phyloP scores from a whole-genome alignment of 2,113 vertebrate species.

The Coturnix japonica region DNA sequence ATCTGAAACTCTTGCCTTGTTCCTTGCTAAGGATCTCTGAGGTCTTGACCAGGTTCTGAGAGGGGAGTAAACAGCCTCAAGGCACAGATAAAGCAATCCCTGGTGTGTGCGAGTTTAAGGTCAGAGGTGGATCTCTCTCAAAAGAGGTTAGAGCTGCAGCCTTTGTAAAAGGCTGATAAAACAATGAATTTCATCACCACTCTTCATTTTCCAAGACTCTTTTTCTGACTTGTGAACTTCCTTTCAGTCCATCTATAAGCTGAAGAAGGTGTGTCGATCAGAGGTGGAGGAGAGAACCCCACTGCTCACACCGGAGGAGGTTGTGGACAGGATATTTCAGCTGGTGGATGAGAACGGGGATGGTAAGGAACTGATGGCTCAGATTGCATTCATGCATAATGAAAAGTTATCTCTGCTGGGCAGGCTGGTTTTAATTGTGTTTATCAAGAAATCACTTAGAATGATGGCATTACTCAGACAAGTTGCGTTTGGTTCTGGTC shows the following conservation, averaged over 20 bases:
- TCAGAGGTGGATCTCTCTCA: neutral
- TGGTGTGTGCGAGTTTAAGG: rapidly evolving
- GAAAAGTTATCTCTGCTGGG: neutral
- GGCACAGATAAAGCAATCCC: neutral
- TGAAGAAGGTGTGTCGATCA: conserved; percentile 90
- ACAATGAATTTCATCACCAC: neutral
- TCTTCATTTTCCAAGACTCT: neutral
- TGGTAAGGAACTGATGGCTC: conserved; percentile 75
- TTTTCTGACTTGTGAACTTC: neutral
- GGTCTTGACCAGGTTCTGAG: rapidly evolving
- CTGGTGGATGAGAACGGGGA: conserved; percentile 96
- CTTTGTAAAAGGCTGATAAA: neutral
- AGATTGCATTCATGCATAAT: neutral
- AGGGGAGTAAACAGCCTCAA: neutral
- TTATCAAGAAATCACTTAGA: neutral
- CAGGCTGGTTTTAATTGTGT: neutral
- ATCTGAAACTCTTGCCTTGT: neutral
- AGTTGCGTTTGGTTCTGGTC: neutral
- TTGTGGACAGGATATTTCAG: conserved; percentile 95
- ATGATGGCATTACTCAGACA: neutral
- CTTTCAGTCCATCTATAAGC: conserved; percentile 88
- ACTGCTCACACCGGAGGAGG: conserved; percentile 89
- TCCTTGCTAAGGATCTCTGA: neutral
- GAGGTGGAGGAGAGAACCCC: conserved; percentile 81
- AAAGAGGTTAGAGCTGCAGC: neutral